Conservation (phyloP, 2,888 invertebrate genomes). For the Cheilosia variabilis region DNA sequence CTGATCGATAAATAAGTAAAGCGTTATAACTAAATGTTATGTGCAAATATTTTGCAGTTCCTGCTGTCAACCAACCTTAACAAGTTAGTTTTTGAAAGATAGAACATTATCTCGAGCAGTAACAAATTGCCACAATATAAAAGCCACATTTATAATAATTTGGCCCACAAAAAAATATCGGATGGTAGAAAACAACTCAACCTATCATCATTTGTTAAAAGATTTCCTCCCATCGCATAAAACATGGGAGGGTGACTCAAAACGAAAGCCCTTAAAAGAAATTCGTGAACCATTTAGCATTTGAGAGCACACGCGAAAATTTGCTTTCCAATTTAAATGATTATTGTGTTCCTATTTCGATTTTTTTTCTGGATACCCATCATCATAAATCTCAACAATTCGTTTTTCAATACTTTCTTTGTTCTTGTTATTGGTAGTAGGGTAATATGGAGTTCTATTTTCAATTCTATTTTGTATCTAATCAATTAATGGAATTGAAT, state of each 20-base stretch:
- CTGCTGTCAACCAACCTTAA: too few relatives aligned
- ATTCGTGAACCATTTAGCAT: constrained; percentile 20
- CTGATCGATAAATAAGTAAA: too few relatives aligned
- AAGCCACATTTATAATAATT: background rate
- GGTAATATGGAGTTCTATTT: background rate
- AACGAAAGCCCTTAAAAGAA: constrained; percentile 33
- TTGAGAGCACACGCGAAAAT: constrained; percentile 15
- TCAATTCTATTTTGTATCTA: background rate
- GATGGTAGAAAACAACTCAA: background rate
- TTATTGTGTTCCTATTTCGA: constrained; percentile 20
- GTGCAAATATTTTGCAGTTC: too few relatives aligned
- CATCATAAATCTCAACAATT: constrained; percentile 35
- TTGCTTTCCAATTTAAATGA: constrained; percentile 45
- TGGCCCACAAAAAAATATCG: background rate
- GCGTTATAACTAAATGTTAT: too few relatives aligned
- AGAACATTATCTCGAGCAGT: too few relatives aligned
- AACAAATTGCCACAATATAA: too few relatives aligned
- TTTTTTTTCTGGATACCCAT: constrained; percentile 26
- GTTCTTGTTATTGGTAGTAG: too few relatives aligned
- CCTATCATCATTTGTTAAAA: constrained; percentile 28
- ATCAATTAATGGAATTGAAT: constrained; percentile 22
- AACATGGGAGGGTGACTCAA: background rate
- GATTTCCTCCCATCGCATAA: constrained; percentile 1
- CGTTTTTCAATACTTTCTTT: constrained; percentile 7
- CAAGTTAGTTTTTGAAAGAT: too few relatives aligned